These are phyloP conservation scores for Rotaria magnacalcarata DNA, from an alignment of 2,888 invertebrate species.

Conservation along the genomic window DNA sequence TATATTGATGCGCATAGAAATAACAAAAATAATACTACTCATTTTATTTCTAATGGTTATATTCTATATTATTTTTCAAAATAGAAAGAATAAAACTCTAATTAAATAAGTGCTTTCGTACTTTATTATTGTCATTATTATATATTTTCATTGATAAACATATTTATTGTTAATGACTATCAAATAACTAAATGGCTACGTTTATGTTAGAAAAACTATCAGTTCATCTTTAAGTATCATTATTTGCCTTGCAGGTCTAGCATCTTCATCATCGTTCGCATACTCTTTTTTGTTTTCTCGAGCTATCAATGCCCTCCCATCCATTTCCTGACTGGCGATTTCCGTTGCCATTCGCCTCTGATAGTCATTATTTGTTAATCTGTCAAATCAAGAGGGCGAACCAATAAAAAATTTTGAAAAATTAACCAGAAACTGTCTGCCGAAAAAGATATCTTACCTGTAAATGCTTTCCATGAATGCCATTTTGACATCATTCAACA, in stretches of 20 bases:
- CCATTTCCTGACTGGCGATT: slow-evolving; percentile 13
- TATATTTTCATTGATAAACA: neutral
- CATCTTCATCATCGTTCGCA: neutral
- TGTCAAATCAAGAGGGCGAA: neutral
- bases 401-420: neutral
- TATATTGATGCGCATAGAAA: neutral
- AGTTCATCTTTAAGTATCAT: neutral
- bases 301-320: neutral
- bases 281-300: slow-evolving; percentile 9
- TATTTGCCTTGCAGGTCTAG: slow-evolving; percentile 4
- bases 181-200: neutral
- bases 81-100: neutral
- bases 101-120: neutral
- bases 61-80: neutral
- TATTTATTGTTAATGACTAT: neutral
- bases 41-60: neutral
- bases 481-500: neutral
- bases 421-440: neutral
- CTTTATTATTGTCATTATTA: neutral
- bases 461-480: neutral
- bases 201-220: neutral
- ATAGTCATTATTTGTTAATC: slow-evolving; percentile 18
- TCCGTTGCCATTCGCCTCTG: slow-evolving; percentile 14
- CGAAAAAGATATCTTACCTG: neutral
- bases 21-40: neutral